These are phyloP conservation scores for Physocephala rufipes DNA, from an alignment of 2,888 invertebrate genomes.

Conservation along the genomic window DNA sequence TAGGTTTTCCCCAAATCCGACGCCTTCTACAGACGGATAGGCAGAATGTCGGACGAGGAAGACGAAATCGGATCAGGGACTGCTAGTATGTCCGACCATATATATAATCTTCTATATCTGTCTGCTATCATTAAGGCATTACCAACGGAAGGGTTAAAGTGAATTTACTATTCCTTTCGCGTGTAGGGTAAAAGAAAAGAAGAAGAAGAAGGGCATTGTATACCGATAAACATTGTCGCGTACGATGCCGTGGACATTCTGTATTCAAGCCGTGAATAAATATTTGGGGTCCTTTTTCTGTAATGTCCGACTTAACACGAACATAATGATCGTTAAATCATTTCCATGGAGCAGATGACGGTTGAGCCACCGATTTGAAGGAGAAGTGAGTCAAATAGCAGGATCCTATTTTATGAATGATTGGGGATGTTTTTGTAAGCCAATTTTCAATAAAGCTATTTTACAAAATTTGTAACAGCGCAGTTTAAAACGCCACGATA, in stretches of 20 bases:
- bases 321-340: conserved; percentile 41
- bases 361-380: too few relatives aligned
- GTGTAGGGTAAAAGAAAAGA: background rate
- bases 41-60: background rate
- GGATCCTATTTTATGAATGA: too few relatives aligned
- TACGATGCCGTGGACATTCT: background rate
- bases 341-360: background rate
- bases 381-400: too few relatives aligned
- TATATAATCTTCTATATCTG: too few relatives aligned
- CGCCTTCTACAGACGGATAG: too few relatives aligned
- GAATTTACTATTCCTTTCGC: too few relatives aligned
- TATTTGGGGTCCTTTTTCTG: conserved; percentile 22
- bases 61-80: too few relatives aligned
- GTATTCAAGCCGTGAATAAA: conserved; percentile 15
- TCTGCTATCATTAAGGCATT: too few relatives aligned
- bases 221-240: conserved; percentile 26
- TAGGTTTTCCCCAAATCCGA: too few relatives aligned
- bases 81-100: too few relatives aligned
- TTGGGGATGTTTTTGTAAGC: too few relatives aligned
- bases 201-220: background rate
- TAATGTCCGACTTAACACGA: conserved; percentile 34
- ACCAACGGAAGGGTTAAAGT: too few relatives aligned
- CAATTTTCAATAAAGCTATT: background rate
- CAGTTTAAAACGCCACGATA: conserved; percentile 9
- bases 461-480: background rate